Evolutionary conservation across 2,797 vertebrate species (phyloP).

Genomic region (Botia kubotai): DNA sequence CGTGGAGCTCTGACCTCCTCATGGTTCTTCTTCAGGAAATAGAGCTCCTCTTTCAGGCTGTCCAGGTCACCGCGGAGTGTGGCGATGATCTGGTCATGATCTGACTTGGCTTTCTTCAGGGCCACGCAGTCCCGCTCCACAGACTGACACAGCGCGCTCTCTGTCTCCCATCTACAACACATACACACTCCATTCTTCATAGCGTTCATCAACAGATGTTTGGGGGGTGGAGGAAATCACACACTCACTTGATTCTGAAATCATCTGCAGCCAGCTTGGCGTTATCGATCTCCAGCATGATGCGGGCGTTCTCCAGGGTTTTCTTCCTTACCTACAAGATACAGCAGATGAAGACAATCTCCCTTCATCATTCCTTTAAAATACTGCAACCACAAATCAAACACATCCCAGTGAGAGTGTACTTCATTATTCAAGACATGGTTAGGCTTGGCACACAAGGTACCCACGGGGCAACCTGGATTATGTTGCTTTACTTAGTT

Average conservation of each 20-base stretch:
- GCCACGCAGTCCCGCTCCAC: constrained; percentile 83
- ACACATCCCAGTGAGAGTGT: not conserved
- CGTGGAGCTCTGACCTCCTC: constrained; percentile 74
- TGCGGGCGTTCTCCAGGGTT: constrained; percentile 81
- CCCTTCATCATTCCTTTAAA: not conserved
- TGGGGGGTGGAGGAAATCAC: not conserved
- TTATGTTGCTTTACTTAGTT: not conserved
- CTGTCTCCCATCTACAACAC: constrained; percentile 80
- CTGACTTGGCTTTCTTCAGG: constrained; percentile 83
- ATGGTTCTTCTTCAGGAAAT: constrained; percentile 84
- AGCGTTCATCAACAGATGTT: not conserved
- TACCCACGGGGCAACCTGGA: not conserved
- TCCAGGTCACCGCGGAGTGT: constrained; percentile 82
- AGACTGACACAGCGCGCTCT: constrained; percentile 82
- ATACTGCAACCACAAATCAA: not conserved
- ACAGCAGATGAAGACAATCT: constrained; percentile 37
- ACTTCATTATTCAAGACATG: not conserved
- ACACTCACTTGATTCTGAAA: constrained; percentile 84
- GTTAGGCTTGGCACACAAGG: not conserved
- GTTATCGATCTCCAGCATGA: constrained; percentile 85
- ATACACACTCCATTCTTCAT: constrained; percentile 3
- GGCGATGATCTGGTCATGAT: constrained; percentile 81
- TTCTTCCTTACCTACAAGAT: constrained; percentile 78
- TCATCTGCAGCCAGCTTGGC: constrained; percentile 85
- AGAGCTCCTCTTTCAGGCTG: constrained; percentile 83